Conservation (phyloP, 2,888 invertebrate genomes). For the Polydesmus complanatus region DNA sequence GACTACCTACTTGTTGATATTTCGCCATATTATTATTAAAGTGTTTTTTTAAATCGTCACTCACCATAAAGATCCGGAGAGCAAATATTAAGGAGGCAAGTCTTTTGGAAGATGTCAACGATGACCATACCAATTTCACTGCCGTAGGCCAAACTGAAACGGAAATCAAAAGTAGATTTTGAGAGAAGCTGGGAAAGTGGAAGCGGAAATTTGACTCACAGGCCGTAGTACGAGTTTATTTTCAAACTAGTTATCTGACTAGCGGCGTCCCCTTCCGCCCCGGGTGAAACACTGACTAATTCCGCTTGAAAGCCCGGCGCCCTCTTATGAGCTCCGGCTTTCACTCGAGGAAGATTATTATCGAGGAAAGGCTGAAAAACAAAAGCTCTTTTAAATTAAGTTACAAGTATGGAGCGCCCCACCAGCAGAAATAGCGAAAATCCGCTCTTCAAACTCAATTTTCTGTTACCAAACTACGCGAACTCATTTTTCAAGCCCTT, state of each 20-base stretch:
- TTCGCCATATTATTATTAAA: too few species aligned
- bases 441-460: too few species aligned
- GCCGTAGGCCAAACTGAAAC: conserved; percentile 83
- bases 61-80: conserved; percentile 80
- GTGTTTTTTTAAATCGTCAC: not conserved
- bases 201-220: conserved; percentile 51
- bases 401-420: not conserved
- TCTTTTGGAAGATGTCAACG: conserved; percentile 83
- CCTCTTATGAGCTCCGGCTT: conserved; percentile 64
- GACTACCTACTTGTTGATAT: too few species aligned
- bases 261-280: conserved; percentile 61
- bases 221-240: conserved; percentile 89
- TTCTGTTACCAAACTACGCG: too few species aligned
- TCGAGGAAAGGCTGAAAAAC: conserved; percentile 27
- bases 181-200: not conserved
- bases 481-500: too few species aligned
- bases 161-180: not conserved
- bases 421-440: not conserved
- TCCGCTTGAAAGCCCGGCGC: conserved; percentile 94
- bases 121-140: conserved; percentile 91
- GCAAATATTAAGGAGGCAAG: conserved; percentile 72
- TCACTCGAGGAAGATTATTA: conserved; percentile 44
- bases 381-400: conserved; percentile 4
- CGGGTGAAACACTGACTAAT: conserved; percentile 80
- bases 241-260: conserved; percentile 76